Conservation (phyloP, 2,888 invertebrate genomes). For the Drosophila ochracea region DNA sequence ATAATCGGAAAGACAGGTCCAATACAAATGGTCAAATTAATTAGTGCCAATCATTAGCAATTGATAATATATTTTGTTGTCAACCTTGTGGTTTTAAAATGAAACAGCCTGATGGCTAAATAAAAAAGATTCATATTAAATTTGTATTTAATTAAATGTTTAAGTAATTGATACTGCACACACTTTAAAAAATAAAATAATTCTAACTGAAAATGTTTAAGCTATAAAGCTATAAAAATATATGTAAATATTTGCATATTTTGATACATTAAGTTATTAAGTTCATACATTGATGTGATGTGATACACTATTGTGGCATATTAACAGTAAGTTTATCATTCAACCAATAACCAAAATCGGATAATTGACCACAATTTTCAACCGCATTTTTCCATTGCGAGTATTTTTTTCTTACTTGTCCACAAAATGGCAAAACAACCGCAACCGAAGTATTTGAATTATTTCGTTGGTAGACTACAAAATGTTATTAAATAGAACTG, state of each 20-base stretch:
- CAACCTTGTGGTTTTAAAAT: constrained; percentile 9
- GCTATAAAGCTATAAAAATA: too few species aligned
- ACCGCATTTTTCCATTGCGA: constrained; percentile 4
- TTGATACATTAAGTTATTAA: not conserved
- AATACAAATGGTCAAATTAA: not conserved
- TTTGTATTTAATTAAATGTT: not conserved
- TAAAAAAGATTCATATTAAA: not conserved
- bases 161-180: not conserved
- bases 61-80: not conserved
- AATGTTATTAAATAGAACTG: constrained; percentile 24
- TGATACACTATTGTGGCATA: not conserved
- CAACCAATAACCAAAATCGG: not conserved
- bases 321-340: constrained; percentile 22
- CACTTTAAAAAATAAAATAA: not conserved
- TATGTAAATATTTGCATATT: not conserved
- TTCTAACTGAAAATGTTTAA: not conserved
- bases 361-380: constrained; percentile 26
- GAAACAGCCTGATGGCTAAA: not conserved
- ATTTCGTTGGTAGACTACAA: constrained; percentile 26
- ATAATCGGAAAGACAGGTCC: not conserved
- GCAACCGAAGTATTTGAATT: constrained; percentile 31
- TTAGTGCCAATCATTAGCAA: constrained; percentile 10
- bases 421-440: constrained; percentile 29
- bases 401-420: constrained; percentile 17
- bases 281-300: not conserved